Evolutionary conservation across 2,113 vertebrate species (phyloP), one percentile per base, ranked within the genome.

Genomic region (Corythoichthys intestinalis): DNA sequence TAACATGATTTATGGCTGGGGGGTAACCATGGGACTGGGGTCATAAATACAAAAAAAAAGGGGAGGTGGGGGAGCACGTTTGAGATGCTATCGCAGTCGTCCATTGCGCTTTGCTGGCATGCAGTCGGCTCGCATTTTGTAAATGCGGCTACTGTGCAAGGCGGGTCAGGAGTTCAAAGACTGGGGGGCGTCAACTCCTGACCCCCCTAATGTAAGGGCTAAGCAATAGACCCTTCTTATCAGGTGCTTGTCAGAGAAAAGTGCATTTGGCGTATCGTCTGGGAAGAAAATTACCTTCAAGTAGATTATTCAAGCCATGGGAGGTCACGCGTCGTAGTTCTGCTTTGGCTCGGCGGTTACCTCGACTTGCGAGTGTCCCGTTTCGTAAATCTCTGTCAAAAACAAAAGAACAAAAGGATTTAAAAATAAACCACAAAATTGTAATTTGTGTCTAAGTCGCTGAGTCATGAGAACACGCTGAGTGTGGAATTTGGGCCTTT

Each of bases 1-100:
- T 90, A 90, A 87, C 84, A 87, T 89, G 87, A 91, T 91, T 91
- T 91, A 91, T 89, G 89, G 83, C 60, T 78, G 6, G 61, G 81
- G 85, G 80, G 70, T 68, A 82, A 82, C 73, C 75, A 76, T 66
- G 72, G 77, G 84, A 83, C 83, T 81, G 77, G 76, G 74, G 53
- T 82, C 84, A 89, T 84, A 86, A 89, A 88, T 83, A 91, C 90
- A 88, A 88, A 89, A 83, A 89, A 83, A 17, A 14, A 0, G 34
- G 6, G 37, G 81, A 50, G 78, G 76, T 74, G 65, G 85, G 74
- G 78, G 82, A 81, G 78, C 72, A 72, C 78, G 85, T 88, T 81
- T 77, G 61, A 87, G 88, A 90, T 88, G 76, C 84, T 90, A 87
- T 89, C 88, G 78, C 71, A 67, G 67, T 75, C 50, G 67, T 79